A percentile compares a stretch with the other conserved stretches of the same genome.
These are phyloP conservation scores for Propithecus coquereli DNA, from an alignment of 2,113 vertebrate species.

Conservation along the genomic window DNA sequence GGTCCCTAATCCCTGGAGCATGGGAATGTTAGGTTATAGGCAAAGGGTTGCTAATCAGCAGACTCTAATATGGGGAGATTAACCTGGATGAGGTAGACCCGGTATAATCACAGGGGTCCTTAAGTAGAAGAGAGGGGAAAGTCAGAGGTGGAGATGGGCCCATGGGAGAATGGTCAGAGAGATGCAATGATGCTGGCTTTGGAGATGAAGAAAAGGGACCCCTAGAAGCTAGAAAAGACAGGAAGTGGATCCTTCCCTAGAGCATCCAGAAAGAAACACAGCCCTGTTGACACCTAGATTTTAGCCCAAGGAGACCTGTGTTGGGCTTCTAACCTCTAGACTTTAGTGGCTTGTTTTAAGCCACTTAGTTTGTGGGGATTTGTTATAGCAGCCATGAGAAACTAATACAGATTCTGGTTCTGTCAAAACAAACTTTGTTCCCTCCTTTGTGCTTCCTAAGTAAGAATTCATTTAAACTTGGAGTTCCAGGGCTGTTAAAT, in stretches of 20 bases:
- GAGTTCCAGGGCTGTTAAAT: neutral
- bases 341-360: neutral
- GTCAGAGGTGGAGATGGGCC: neutral
- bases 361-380: neutral
- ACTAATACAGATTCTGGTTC: neutral
- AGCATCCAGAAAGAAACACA: neutral
- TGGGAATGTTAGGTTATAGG: neutral
- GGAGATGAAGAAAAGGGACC: neutral
- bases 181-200: neutral
- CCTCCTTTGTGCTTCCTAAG: neutral
- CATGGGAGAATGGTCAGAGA: neutral
- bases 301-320: neutral
- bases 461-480: neutral
- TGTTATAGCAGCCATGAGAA: neutral
- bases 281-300: neutral
- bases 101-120: neutral
- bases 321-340: neutral
- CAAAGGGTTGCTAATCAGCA: neutral
- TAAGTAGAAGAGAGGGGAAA: neutral
- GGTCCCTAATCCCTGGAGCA: neutral
- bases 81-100: neutral
- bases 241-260: neutral
- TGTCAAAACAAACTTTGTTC: neutral
- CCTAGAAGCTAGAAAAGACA: slow-evolving; percentile 7
- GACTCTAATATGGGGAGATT: neutral